Evolutionary conservation across 2,888 invertebrate genomes (phyloP).

Genomic region (Podotricha telesiphe): DNA sequence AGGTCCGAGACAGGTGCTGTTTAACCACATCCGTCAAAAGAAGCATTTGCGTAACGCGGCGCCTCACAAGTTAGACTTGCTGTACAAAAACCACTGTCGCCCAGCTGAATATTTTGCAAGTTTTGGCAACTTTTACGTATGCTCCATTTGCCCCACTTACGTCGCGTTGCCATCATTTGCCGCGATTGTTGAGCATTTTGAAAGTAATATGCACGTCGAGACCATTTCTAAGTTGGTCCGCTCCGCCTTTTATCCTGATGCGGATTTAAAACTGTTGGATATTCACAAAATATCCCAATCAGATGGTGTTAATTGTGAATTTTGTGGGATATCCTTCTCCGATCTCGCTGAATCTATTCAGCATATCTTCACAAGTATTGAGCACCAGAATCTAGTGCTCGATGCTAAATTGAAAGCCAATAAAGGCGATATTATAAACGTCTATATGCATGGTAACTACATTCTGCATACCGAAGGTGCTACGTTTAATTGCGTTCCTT

Average conservation of each 20-base stretch:
- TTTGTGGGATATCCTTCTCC: conserved; percentile 60
- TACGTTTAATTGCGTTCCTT: conserved; percentile 63
- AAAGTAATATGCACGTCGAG: conserved; percentile 66
- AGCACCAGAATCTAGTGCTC: conserved; percentile 63
- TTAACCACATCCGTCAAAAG: conserved; percentile 78
- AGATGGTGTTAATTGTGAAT: conserved; percentile 58
- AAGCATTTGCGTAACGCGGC: conserved; percentile 77
- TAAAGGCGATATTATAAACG: conserved; percentile 73
- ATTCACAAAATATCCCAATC: conserved; percentile 56
- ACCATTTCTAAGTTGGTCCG: conserved; percentile 65
- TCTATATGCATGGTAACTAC: conserved; percentile 73
- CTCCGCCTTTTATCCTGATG: conserved; percentile 61
- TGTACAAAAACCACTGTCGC: conserved; percentile 73
- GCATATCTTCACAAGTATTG: conserved; percentile 62
- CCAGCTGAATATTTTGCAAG: conserved; percentile 76
- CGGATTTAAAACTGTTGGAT: conserved; percentile 55
- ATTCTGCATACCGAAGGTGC: conserved; percentile 71
- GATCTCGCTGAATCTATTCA: conserved; percentile 58
- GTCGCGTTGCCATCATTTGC: conserved; percentile 72
- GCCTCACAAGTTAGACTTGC: conserved; percentile 65
- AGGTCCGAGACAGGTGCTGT: conserved; percentile 74
- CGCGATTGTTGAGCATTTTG: conserved; percentile 74
- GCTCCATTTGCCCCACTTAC: conserved; percentile 68
- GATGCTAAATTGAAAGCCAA: conserved; percentile 58
- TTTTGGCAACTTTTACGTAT: conserved; percentile 75